Base-by-base conservation (phyloP, 2,113 vertebrate species). In the Urocolius indicus region DNA sequence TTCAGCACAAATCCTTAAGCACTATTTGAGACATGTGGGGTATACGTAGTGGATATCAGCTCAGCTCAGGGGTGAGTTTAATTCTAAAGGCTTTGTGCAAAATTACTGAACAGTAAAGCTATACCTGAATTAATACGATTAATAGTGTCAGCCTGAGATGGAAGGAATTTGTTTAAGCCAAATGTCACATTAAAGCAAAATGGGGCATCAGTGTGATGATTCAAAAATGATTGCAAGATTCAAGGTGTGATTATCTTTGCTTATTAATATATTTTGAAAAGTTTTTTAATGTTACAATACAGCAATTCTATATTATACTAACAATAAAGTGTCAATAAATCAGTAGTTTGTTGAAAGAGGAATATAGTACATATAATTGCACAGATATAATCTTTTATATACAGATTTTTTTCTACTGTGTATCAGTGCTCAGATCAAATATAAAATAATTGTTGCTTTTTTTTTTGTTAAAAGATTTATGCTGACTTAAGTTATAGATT, bases 341-440 rank as follows among this genome's bases (percentile, higher is more conserved):
- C 15, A 13, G 49, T 96, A 89, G 94, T 94, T 95, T 94, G 74
- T 95, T 97, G 93, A 82, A 95, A 97, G 90, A 97, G 78, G 75
- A 96, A 76, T 74, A 88, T 54, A 58, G 68, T 66, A 94, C 1
- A 2, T 94, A 90, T 90, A 94, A 95, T 91, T 97, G 94, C 97
- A 97, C 92, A 98, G 77, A 95, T 87, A 80, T 86, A 96, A 85
- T 91, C 90, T 98, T 98, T 98, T 98, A 74, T 98, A 98, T 96
- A 87, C 36, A 46, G 83, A 93, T 97, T 89, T 96, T 96, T 90
- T 98, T 97, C 96, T 98, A 97, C 94, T 69, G 55, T 94, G 85
- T 97, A 92, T 96, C 51, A 55, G 84, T 96, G 95, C 93, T 97
- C 78, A 96, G 84, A 97, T 96, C 38, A 92, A 95, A 79, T 93